These are phyloP conservation scores for Balanococcus diminutus DNA, from an alignment of 2,888 invertebrate genomes.

Conservation along the genomic window DNA sequence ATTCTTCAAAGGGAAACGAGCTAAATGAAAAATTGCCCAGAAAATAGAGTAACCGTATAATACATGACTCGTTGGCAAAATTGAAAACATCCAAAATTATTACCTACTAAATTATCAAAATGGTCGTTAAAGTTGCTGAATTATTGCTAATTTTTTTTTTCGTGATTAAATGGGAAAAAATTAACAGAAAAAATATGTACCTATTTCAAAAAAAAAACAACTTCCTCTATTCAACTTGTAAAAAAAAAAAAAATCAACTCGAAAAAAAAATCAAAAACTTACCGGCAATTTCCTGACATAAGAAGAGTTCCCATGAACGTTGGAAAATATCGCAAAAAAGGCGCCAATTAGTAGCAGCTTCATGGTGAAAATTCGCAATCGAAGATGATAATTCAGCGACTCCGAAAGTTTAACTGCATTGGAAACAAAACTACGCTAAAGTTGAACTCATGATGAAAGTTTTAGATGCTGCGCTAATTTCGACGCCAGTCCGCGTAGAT, in stretches of 20 bases:
- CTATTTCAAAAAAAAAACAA: background rate
- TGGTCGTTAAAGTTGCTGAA: background rate
- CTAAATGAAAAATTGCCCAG: background rate
- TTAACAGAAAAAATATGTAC: too few relatives aligned
- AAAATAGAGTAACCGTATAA: background rate
- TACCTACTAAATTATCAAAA: background rate
- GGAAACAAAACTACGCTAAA: conserved; percentile 16
- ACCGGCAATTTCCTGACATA: conserved; percentile 38
- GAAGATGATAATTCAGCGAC: conserved; percentile 44
- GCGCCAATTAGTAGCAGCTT: conserved; percentile 41
- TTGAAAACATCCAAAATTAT: background rate
- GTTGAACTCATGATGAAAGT: conserved; percentile 9
- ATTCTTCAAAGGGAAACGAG: background rate
- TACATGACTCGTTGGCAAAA: background rate
- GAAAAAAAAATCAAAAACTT: background rate
- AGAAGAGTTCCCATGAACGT: conserved; percentile 18
- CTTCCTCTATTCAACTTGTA: background rate
- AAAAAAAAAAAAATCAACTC: background rate
- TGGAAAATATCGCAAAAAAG: conserved; percentile 52
- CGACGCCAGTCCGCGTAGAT: background rate
- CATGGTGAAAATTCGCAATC: conserved; percentile 41
- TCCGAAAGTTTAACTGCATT: conserved; percentile 45
- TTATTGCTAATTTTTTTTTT: background rate
- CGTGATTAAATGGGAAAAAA: too few relatives aligned
- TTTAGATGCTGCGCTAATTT: background rate